Percentiles rank a stretch among this genome's conserved stretches.
phyloP scores from a whole-genome alignment of 2,888 invertebrate genomes.

The Noctua comes region DNA sequence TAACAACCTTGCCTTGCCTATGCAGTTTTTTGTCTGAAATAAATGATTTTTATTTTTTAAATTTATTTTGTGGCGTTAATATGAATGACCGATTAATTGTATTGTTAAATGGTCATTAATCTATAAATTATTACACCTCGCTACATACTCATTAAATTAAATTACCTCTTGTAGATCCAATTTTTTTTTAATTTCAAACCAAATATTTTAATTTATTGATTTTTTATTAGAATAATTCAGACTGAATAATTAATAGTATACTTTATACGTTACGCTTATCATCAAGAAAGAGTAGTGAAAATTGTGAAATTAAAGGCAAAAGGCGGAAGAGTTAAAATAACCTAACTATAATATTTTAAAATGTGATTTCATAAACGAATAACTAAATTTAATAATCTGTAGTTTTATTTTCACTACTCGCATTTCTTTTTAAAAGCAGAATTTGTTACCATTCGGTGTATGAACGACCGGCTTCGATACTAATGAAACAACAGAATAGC shows the following conservation, averaged over 20 bases:
- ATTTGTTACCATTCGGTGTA: constrained; percentile 3
- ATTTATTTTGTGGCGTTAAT: not conserved
- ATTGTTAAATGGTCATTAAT: constrained; percentile 8
- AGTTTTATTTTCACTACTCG: constrained; percentile 44
- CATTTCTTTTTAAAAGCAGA: constrained; percentile 13
- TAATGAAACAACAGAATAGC: constrained; percentile 48
- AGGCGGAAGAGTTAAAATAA: constrained; percentile 63
- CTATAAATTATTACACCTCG: constrained; percentile 11
- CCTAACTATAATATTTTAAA: constrained; percentile 40
- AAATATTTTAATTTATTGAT: constrained; percentile 3
- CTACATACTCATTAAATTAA: constrained; percentile 8
- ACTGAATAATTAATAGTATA: not conserved
- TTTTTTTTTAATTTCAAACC: constrained; percentile 6
- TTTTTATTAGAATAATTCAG: constrained; percentile 13
- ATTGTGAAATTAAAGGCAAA: constrained; percentile 51
- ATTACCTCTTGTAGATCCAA: constrained; percentile 2
- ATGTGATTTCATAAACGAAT: constrained; percentile 49
- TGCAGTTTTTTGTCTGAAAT: too few species aligned
- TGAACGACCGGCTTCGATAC: constrained; percentile 61
- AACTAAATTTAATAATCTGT: constrained; percentile 19
- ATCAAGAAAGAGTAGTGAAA: constrained; percentile 40
- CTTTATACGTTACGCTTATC: constrained; percentile 2
- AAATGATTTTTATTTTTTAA: too few species aligned
- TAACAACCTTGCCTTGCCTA: too few species aligned
- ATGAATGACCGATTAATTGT: constrained; percentile 11